These are phyloP conservation scores for Centrocercus urophasianus DNA, from an alignment of 2,113 vertebrate species.

Conservation along the genomic window DNA sequence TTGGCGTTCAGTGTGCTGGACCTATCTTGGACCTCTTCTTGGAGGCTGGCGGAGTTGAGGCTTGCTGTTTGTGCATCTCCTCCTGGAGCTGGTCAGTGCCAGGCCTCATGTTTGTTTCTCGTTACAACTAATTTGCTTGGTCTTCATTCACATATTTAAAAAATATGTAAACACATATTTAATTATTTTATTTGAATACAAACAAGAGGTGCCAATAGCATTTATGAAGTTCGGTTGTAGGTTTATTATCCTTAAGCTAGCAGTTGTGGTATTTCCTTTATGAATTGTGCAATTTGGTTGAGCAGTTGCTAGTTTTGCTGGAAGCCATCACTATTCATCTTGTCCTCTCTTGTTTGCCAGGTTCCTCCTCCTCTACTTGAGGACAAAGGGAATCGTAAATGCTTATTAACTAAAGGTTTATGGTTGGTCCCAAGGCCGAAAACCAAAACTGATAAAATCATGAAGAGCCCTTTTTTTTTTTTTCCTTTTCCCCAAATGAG, in stretches of 20 bases:
- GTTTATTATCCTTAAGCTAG: not conserved
- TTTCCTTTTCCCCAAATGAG: not conserved
- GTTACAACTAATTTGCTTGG: not conserved
- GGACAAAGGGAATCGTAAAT: not conserved
- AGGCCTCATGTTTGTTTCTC: not conserved
- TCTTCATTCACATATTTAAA: not conserved
- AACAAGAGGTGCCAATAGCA: not conserved
- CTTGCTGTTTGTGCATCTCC: not conserved
- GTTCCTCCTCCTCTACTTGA: constrained; percentile 3
- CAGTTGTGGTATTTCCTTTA: not conserved
- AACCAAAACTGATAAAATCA: constrained; percentile 26
- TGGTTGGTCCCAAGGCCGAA: not conserved
- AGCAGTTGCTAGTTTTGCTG: constrained; percentile 41
- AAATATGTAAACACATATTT: not conserved
- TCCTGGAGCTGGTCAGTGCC: not conserved
- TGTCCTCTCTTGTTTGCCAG: constrained; percentile 11
- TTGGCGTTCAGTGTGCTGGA: not conserved
- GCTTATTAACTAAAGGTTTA: not conserved
- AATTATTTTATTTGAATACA: not conserved
- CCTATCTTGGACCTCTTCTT: not conserved
- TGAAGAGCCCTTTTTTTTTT: not conserved
- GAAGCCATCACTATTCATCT: not conserved
- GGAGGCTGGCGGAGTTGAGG: not conserved
- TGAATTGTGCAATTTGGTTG: not conserved
- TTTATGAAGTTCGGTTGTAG: not conserved